Evolutionary conservation across 2,888 invertebrate genomes (phyloP).

Genomic region (Calameuta filiformis): DNA sequence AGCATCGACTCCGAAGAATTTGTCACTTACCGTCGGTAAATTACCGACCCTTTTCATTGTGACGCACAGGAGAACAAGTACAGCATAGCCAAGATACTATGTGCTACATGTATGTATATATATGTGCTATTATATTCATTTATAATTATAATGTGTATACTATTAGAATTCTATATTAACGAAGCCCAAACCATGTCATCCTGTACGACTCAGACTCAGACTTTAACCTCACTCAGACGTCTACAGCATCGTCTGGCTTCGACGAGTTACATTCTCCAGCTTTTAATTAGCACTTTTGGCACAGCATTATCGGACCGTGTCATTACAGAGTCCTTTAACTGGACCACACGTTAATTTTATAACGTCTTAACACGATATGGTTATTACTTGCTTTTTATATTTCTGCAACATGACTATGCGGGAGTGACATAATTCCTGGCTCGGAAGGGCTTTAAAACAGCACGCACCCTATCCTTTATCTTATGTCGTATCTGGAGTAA

Average conservation of each 20-base stretch:
- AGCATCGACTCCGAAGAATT: conserved; percentile 29
- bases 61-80: neutral
- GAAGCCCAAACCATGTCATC: neutral
- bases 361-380: neutral
- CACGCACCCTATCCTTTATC: neutral
- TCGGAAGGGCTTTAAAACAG: neutral
- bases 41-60: conserved; percentile 3
- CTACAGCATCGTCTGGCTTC: neutral
- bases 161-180: neutral
- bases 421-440: neutral
- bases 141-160: neutral
- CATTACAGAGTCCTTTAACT: neutral
- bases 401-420: neutral
- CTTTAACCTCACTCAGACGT: neutral
- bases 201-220: neutral
- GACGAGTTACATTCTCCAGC: neutral
- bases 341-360: neutral
- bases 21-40: conserved; percentile 31
- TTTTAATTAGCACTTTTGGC: neutral
- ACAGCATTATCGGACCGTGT: neutral
- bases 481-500: neutral
- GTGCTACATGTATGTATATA: neutral
- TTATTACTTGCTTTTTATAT: neutral
- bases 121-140: neutral
- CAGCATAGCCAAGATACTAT: neutral